These are phyloP conservation scores for Papilio helenus DNA, from an alignment of 1,140 invertebrate species.

Conservation along the genomic window DNA sequence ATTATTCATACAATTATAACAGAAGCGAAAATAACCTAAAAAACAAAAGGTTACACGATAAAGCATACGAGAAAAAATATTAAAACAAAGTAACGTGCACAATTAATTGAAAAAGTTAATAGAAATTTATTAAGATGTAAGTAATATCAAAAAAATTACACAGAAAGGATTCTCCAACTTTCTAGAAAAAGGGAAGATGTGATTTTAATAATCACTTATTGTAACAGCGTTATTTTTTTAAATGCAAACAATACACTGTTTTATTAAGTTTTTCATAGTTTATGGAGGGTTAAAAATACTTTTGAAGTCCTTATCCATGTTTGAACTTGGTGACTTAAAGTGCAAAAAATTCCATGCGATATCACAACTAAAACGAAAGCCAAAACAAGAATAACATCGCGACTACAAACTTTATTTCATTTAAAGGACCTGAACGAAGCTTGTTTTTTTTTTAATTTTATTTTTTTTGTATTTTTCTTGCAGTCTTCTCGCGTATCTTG, in stretches of 20 bases:
- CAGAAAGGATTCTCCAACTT: not conserved
- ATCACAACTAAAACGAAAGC: constrained; percentile 51
- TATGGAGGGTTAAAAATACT: not conserved
- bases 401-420: constrained; percentile 67
- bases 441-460: constrained; percentile 57
- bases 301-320: not conserved
- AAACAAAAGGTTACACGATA: not conserved
- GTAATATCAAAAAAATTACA: not conserved
- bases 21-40: constrained; percentile 41
- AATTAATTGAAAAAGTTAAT: not conserved
- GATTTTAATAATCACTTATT: too few species aligned
- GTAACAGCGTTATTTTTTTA: too few species aligned
- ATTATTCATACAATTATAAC: constrained; percentile 32
- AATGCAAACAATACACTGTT: too few species aligned
- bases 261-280: not conserved
- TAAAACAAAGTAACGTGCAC: constrained; percentile 11
- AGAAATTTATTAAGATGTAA: not conserved
- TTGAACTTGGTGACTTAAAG: not conserved
- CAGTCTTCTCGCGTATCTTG: constrained; percentile 81
- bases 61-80: constrained; percentile 21
- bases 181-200: too few species aligned
- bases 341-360: constrained; percentile 39
- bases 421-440: constrained; percentile 69
- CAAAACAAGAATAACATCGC: constrained; percentile 56
- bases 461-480: constrained; percentile 68